Evolutionary conservation across 2,113 vertebrate species (phyloP).

Genomic region (Nanorana parkeri): DNA sequence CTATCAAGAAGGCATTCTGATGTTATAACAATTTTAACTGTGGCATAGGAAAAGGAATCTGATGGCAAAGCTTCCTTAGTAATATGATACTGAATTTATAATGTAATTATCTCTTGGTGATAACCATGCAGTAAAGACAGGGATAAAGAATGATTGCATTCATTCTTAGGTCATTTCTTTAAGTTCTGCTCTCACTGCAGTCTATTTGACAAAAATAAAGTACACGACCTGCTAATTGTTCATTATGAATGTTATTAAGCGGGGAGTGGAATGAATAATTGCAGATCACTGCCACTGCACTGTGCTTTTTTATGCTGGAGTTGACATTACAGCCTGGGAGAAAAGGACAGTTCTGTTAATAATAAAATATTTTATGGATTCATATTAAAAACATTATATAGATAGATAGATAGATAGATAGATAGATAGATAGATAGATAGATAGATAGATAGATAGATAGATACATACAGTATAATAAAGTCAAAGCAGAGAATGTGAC

Average conservation of each 20-base stretch:
- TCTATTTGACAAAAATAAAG: constrained; percentile 52
- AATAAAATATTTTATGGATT: not conserved
- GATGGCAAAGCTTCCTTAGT: constrained; percentile 20
- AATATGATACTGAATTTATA: constrained; percentile 51
- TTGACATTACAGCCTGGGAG: not conserved
- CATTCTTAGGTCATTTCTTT: constrained; percentile 41
- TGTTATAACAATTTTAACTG: constrained; percentile 8
- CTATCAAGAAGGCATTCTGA: not conserved
- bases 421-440: too few relatives aligned
- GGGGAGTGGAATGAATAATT: constrained; percentile 22
- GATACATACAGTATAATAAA: too few relatives aligned
- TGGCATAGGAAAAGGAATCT: not conserved
- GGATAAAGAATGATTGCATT: constrained; percentile 52
- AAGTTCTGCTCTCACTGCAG: constrained; percentile 28
- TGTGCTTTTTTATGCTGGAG: not conserved
- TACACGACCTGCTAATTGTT: constrained; percentile 51
- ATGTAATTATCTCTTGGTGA: constrained; percentile 48
- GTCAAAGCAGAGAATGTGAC: too few relatives aligned
- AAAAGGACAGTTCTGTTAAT: not conserved
- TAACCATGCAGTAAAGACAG: constrained; percentile 37
- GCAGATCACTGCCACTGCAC: not conserved
- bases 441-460: too few relatives aligned
- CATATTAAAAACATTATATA: too few relatives aligned
- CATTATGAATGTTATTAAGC: constrained; percentile 49
- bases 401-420: too few relatives aligned